Conservation (phyloP, 2,797 vertebrate genomes). For the Sebastes trivittatus region DNA sequence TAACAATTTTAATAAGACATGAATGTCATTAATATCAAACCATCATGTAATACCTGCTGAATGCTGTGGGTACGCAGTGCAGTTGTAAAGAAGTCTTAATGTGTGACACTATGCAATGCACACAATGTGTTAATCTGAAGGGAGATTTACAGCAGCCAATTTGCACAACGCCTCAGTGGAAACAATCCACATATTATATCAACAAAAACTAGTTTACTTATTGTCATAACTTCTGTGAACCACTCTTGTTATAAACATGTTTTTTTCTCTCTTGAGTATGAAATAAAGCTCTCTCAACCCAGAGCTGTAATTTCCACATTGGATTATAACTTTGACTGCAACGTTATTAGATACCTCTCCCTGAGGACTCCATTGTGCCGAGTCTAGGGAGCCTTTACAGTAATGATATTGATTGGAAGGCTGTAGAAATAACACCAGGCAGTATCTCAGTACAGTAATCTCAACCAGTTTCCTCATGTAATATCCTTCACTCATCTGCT, state of each 20-base stretch:
- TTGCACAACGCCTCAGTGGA: neutral
- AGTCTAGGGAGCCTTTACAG: conserved; percentile 63
- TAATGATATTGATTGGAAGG: conserved; percentile 64
- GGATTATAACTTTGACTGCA: conserved; percentile 42
- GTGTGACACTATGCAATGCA: neutral
- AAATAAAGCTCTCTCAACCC: conserved; percentile 13
- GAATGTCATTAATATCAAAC: neutral
- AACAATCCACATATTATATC: neutral
- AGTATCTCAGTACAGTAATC: conserved; percentile 26
- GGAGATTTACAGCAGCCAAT: neutral
- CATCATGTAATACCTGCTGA: neutral
- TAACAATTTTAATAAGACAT: neutral
- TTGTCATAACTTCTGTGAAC: neutral
- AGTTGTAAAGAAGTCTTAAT: neutral
- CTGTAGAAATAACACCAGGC: conserved; percentile 46
- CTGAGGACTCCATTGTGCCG: conserved; percentile 25
- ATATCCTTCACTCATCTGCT: conserved; percentile 19
- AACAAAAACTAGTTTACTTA: neutral
- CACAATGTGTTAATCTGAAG: neutral
- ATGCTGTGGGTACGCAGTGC: neutral
- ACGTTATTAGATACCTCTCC: conserved; percentile 55
- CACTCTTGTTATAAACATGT: neutral
- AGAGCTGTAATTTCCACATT: conserved; percentile 9
- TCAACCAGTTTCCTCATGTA: conserved; percentile 18
- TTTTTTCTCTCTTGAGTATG: neutral